phyloP scores from a whole-genome alignment of 2,797 vertebrate species.

The Tenualosa thibaudeaui region DNA sequence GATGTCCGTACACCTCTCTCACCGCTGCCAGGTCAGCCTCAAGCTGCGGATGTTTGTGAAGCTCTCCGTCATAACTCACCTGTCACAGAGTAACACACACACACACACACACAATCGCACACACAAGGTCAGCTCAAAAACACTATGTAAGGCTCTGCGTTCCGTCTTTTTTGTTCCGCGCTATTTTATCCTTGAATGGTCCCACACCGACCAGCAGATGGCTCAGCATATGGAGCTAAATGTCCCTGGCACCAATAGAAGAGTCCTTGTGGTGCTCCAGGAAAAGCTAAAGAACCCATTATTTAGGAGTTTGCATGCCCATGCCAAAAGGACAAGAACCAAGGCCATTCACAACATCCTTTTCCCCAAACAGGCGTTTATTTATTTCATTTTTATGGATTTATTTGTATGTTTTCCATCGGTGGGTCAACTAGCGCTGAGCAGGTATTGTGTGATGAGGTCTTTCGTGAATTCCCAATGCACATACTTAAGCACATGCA shows the following conservation, averaged over 20 bases:
- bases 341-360: background rate
- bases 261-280: slow-evolving; percentile 23
- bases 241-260: slow-evolving; percentile 14
- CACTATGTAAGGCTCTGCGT: background rate
- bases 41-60: slow-evolving; percentile 85
- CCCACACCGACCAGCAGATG: slow-evolving; percentile 1
- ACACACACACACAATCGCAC: slow-evolving; percentile 21
- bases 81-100: slow-evolving; percentile 47
- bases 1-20: slow-evolving; percentile 84
- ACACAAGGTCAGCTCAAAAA: background rate
- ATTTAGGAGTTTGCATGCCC: background rate
- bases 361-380: background rate
- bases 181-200: slow-evolving; percentile 24
- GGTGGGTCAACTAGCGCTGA: background rate
- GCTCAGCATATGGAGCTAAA: slow-evolving; percentile 19
- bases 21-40: slow-evolving; percentile 86
- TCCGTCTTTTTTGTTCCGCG: background rate
- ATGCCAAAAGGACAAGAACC: background rate
- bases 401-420: background rate
- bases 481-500: background rate
- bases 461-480: background rate
- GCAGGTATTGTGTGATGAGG: background rate
- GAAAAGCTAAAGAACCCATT: slow-evolving; percentile 16
- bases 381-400: background rate
- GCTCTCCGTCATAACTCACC: slow-evolving; percentile 87